phyloP scores from a whole-genome alignment of 2,888 invertebrate species.

The Craniophora ligustri region DNA sequence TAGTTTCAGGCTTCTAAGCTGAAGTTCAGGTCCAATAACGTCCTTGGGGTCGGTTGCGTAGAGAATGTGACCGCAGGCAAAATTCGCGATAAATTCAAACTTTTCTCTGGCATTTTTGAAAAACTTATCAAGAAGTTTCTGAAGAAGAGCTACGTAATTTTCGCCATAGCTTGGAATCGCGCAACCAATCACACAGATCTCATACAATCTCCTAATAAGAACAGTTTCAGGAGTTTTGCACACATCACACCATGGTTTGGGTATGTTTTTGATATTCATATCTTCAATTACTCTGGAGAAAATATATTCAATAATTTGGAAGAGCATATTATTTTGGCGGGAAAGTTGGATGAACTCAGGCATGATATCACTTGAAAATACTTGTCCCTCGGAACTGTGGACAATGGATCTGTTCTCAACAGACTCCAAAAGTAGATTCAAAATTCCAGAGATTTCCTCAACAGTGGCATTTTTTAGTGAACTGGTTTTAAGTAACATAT shows the following conservation, averaged over 20 bases:
- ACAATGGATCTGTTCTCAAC: conserved; percentile 75
- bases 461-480: conserved; percentile 73
- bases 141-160: conserved; percentile 76
- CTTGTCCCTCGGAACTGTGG: conserved; percentile 63
- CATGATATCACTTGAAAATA: conserved; percentile 70
- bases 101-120: conserved; percentile 80
- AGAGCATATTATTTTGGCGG: conserved; percentile 82
- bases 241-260: conserved; percentile 82
- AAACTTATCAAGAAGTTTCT: conserved; percentile 80
- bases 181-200: conserved; percentile 85
- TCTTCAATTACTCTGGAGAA: conserved; percentile 83
- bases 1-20: conserved; percentile 85
- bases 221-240: conserved; percentile 73
- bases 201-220: conserved; percentile 79
- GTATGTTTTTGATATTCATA: conserved; percentile 74
- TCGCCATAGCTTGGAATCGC: conserved; percentile 72
- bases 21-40: conserved; percentile 82
- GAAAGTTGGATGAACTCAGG: conserved; percentile 73
- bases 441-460: conserved; percentile 73
- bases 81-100: conserved; percentile 88
- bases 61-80: conserved; percentile 84
- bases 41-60: conserved; percentile 79
- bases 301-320: conserved; percentile 88
- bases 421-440: conserved; percentile 80
- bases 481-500: conserved; percentile 80